A percentile compares a stretch with the other conserved stretches of the same genome.
Conservation (phyloP, 2,113 vertebrate genomes). For the Carassius auratus region DNA sequence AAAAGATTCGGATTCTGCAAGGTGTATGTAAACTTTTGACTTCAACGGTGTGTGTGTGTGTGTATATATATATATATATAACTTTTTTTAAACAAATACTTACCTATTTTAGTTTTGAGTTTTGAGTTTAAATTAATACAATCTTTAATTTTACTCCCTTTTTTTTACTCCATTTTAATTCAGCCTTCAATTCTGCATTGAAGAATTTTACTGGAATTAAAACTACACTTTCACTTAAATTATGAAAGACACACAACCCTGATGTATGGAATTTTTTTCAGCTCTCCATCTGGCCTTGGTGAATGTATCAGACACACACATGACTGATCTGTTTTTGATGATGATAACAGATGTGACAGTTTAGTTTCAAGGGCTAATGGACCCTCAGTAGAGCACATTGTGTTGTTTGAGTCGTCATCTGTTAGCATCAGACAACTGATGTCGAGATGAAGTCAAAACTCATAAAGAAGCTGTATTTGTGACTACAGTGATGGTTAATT, state of each 20-base stretch:
- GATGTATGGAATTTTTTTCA: not conserved
- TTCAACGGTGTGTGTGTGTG: no score
- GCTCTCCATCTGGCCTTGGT: constrained; percentile 20
- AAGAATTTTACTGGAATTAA: not conserved
- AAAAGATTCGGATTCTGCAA: no score
- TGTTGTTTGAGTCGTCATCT: constrained; percentile 37
- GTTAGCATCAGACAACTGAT: constrained; percentile 9
- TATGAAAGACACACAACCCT: not conserved
- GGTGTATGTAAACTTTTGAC: no score
- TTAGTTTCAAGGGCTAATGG: constrained; percentile 34
- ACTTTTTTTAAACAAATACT: no score
- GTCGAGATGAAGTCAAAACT: not conserved
- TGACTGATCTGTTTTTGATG: not conserved
- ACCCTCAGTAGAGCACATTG: constrained; percentile 26
- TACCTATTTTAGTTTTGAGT: no score
- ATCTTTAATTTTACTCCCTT: no score
- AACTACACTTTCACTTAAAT: not conserved
- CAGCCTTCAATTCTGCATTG: not conserved
- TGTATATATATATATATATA: no score
- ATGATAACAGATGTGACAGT: constrained; percentile 15
- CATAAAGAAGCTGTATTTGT: not conserved
- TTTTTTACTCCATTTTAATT: no score
- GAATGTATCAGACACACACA: not conserved
- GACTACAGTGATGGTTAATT: constrained; percentile 22
- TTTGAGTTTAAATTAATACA: no score